A percentile compares a stretch with the other conserved stretches of the same genome.
These are phyloP conservation scores for Hypomecis punctinalis DNA, from an alignment of 2,888 invertebrate genomes.

Conservation along the genomic window DNA sequence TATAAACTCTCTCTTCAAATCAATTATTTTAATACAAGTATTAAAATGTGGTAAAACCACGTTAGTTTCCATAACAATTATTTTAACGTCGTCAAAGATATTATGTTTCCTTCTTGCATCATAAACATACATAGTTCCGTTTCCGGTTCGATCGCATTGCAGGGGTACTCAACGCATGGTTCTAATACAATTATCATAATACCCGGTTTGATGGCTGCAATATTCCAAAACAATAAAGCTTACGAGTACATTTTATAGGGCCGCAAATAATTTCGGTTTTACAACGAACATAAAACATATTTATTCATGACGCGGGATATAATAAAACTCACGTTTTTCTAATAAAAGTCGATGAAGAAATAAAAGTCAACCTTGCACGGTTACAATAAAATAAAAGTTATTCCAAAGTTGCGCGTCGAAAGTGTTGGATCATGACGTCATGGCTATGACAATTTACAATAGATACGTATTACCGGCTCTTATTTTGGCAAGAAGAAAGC, in stretches of 20 bases:
- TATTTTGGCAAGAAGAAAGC: no score
- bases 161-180: not conserved
- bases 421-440: slow-evolving; percentile 21
- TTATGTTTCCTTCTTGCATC: no score
- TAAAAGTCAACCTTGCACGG: slow-evolving; percentile 42
- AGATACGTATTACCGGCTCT: no score
- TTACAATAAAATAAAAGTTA: slow-evolving; percentile 39
- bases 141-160: slow-evolving; percentile 1
- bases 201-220: slow-evolving; percentile 25
- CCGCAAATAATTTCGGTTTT: slow-evolving; percentile 47
- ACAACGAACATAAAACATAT: slow-evolving; percentile 47
- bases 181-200: slow-evolving; percentile 29
- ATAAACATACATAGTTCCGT: no score
- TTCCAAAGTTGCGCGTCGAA: slow-evolving; percentile 34
- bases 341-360: slow-evolving; percentile 47
- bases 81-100: no score
- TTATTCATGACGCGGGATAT: slow-evolving; percentile 46
- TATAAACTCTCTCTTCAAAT: no score
- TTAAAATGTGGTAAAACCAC: no score
- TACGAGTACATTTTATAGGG: slow-evolving; percentile 41
- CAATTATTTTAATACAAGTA: no score
- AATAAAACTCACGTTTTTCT: slow-evolving; percentile 48
- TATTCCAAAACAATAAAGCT: slow-evolving; percentile 39
- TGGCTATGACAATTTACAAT: not conserved
- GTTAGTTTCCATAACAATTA: no score